Evolutionary conservation across 2,113 vertebrate species (phyloP).

Genomic region (Cranoglanis bouderius): DNA sequence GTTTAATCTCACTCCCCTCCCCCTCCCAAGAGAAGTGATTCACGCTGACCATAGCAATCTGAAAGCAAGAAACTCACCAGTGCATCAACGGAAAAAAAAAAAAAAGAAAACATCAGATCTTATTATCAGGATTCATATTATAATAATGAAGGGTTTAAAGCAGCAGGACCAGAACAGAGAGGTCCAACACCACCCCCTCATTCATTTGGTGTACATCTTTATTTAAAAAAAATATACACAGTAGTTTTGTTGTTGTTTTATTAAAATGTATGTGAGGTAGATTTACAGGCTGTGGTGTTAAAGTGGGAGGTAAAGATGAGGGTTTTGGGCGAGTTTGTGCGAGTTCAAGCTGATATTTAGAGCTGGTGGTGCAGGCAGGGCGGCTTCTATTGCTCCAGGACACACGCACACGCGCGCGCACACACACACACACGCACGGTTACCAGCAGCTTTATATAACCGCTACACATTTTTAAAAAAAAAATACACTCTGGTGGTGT

Average conservation of each 20-base stretch:
- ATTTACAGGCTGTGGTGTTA: neutral
- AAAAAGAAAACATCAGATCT: neutral
- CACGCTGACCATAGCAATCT: neutral
- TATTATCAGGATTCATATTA: neutral
- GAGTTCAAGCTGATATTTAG: neutral
- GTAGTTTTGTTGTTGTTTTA: neutral
- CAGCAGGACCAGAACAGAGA: neutral
- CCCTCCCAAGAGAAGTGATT: neutral
- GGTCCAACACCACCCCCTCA: neutral
- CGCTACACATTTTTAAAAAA: too few relatives aligned
- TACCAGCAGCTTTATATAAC: neutral
- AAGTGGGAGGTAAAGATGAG: neutral
- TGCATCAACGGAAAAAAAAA: too few relatives aligned
- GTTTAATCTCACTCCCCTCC: neutral
- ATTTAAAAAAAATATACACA: too few relatives aligned
- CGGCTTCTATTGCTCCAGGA: conserved; percentile 12
- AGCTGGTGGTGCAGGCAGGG: neutral
- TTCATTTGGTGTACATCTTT: neutral
- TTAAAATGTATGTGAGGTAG: neutral
- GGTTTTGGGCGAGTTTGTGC: neutral
- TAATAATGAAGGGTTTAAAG: neutral
- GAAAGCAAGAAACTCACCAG: too few relatives aligned
- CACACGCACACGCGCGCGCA: neutral
- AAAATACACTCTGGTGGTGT: neutral
- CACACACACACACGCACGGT: neutral